Conservation (phyloP, 2,113 vertebrate species). For the Elaphurus davidianus region DNA sequence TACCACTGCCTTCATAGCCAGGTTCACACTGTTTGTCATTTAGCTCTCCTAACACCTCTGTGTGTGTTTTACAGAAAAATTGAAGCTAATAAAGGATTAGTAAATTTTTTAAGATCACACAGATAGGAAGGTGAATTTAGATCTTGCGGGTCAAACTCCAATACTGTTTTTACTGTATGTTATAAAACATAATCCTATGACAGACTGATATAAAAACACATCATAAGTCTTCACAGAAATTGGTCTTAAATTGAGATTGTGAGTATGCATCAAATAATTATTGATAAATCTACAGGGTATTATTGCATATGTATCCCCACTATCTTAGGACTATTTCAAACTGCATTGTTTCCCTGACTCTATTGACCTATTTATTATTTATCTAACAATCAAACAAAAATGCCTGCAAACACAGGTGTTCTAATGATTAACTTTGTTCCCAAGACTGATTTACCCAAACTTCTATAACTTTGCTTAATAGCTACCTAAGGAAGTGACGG, state of each 20-base stretch:
- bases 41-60: background rate
- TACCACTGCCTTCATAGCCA: background rate
- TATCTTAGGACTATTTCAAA: background rate
- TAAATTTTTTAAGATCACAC: background rate
- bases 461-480: background rate
- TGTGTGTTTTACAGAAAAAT: background rate
- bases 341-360: background rate
- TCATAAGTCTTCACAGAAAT: background rate
- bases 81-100: background rate
- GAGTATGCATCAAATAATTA: background rate
- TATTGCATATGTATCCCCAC: background rate
- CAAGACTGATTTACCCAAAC: background rate
- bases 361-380: background rate
- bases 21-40: background rate
- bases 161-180: background rate
- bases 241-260: background rate
- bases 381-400: background rate
- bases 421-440: background rate
- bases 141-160: background rate
- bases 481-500: background rate
- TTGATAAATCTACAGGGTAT: background rate
- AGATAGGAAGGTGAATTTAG: background rate
- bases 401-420: background rate
- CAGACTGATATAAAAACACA: background rate
- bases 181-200: background rate